Evolutionary conservation across 1,140 invertebrate species (phyloP).

Genomic region (Drosophila aff.): DNA sequence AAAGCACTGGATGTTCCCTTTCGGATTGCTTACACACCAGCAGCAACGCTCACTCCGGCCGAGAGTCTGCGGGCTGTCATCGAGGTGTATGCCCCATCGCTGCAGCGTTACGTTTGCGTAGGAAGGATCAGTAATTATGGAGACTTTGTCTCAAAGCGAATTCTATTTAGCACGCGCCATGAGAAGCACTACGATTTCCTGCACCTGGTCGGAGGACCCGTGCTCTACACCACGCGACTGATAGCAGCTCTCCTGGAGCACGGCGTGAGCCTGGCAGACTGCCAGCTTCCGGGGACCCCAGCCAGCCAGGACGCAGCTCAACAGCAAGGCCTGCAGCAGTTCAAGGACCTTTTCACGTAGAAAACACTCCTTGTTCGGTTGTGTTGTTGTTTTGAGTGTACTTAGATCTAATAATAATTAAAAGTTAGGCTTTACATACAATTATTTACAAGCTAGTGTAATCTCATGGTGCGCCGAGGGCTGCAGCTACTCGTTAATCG

Average conservation of each 20-base stretch:
- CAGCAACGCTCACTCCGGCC: constrained; percentile 85
- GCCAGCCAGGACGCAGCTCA: constrained; percentile 6
- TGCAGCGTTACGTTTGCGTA: constrained; percentile 87
- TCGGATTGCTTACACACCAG: constrained; percentile 86
- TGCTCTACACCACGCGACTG: constrained; percentile 87
- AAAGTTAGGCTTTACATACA: constrained; percentile 70
- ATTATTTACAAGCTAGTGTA: constrained; percentile 77
- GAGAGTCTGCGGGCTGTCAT: constrained; percentile 87
- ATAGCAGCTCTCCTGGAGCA: constrained; percentile 88
- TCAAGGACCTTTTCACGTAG: constrained; percentile 79
- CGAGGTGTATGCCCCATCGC: constrained; percentile 87
- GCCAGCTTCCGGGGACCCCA: constrained; percentile 30
- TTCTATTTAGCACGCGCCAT: constrained; percentile 87
- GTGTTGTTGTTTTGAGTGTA: constrained; percentile 28
- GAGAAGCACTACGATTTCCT: constrained; percentile 86
- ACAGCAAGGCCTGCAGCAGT: constrained; percentile 58
- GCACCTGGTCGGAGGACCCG: constrained; percentile 87
- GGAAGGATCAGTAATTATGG: constrained; percentile 87
- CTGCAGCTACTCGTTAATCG: constrained; percentile 32
- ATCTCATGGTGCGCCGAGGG: constrained; percentile 59
- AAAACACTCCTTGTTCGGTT: constrained; percentile 44
- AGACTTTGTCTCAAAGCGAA: constrained; percentile 88
- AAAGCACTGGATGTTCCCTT: constrained; percentile 87
- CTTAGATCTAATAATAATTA: constrained; percentile 69
- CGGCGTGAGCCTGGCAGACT: constrained; percentile 59